phyloP scores from a whole-genome alignment of 2,113 vertebrate genomes.

The Danionella cerebrum region DNA sequence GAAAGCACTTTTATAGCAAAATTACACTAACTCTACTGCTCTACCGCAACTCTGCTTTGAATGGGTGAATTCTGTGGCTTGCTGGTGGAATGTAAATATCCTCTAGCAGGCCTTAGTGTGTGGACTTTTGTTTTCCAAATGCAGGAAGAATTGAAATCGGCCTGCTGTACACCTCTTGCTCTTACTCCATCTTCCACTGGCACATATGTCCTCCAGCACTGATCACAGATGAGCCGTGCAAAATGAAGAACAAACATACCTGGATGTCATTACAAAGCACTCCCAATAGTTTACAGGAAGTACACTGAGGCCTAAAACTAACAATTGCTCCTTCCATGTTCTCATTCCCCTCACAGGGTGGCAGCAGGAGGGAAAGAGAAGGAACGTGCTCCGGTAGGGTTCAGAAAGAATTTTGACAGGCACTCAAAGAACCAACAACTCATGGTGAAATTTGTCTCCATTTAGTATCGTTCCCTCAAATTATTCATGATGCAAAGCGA shows the following conservation, averaged over 20 bases:
- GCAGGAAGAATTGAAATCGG: slow-evolving; percentile 17
- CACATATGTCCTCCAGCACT: slow-evolving; percentile 31
- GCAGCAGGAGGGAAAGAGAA: not conserved
- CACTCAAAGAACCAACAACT: slow-evolving; percentile 48
- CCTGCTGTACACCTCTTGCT: not conserved
- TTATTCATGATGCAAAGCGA: slow-evolving; percentile 14
- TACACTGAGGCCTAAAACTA: slow-evolving; percentile 27
- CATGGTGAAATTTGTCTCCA: slow-evolving; percentile 51
- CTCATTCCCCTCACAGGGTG: not conserved
- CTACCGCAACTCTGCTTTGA: not conserved
- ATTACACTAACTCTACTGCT: slow-evolving; percentile 9
- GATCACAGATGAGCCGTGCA: slow-evolving; percentile 57
- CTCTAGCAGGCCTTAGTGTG: not conserved
- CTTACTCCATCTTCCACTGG: slow-evolving; percentile 2
- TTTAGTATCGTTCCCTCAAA: slow-evolving; percentile 41
- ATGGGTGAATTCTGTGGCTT: slow-evolving; percentile 8
- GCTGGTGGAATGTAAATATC: slow-evolving; percentile 37
- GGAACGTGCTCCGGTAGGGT: not conserved
- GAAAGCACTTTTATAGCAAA: not conserved
- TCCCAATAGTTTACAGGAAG: slow-evolving; percentile 39
- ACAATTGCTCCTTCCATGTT: not conserved
- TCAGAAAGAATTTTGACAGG: slow-evolving; percentile 53
- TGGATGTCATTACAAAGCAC: slow-evolving; percentile 58
- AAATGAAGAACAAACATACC: slow-evolving; percentile 65
- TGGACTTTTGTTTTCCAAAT: slow-evolving; percentile 5